Base-by-base conservation (phyloP, 37 sponge, comb jelly and placozoan genomes). In the Spongilla lacustris region DNA sequence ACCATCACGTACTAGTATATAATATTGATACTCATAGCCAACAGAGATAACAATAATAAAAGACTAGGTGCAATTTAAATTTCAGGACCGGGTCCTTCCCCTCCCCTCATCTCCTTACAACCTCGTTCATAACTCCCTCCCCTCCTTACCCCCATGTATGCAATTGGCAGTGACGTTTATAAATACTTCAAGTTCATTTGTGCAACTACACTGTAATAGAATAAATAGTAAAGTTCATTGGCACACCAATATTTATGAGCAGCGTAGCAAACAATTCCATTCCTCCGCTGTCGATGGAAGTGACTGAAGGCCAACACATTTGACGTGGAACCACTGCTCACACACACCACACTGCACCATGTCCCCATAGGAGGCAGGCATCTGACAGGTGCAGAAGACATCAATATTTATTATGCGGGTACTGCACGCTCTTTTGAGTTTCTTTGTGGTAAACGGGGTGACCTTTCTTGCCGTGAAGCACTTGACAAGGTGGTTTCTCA, bases 21-120 rank as follows among this genome's bases (percentile, higher is more conserved):
- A 58, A 58, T 58, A 58, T 58, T 58, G 58, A 58, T 58, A 58
- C 58, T 58, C 58, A 58, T 58, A 58, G 58, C 58, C 58, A 58
- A 58, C 58, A 58, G 58, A 58, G 58, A 58, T 58, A 58, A 58
- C 58, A 58, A 58, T 58, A 58, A 58, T 58, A 58, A 58, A 58
- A 58, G 58, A 58, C 58, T 58, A 58, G 58, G 58, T 58, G 58
- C 58, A 58, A 58, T 58, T 58, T 58, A 58, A 58, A 58, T 58
- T 58, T 58, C 58, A 58, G 21, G 19, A 58, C 58, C 58, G 1
- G 58, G 19, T 58, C 58, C 58, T 58, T 58, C 58, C 58, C 58
- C 58, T 58, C 58, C 58, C 58, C 21, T n/a, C n/a, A n/a, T n/a
- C n/a, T n/a, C n/a, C n/a, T n/a, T n/a, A 58, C 58, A 58, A 58